These are phyloP conservation scores for Caenorhabditis sp. DNA, from an alignment of 2,888 invertebrate species.

Conservation along the genomic window DNA sequence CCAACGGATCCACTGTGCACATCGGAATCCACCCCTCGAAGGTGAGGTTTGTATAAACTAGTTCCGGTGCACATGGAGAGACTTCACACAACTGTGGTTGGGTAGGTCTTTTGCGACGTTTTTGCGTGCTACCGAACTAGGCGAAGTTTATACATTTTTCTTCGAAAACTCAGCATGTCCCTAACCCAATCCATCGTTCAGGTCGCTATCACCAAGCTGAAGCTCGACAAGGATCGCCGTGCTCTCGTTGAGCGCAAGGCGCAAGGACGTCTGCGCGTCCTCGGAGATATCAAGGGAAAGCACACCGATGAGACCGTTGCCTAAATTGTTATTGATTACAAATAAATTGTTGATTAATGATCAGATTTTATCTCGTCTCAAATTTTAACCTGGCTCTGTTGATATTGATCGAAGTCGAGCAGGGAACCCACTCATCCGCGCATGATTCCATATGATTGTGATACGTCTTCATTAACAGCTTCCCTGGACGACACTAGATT, in stretches of 20 bases:
- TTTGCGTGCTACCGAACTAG: conserved; percentile 32
- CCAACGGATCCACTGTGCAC: conserved; percentile 97
- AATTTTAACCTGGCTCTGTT: too few species aligned
- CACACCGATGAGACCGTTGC: conserved; percentile 82
- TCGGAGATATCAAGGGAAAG: conserved; percentile 88
- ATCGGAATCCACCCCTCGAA: conserved; percentile 99
- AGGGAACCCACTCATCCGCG: too few species aligned
- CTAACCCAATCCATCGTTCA: conserved; percentile 84
- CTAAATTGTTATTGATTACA: conserved; percentile 69
- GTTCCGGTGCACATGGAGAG: conserved; percentile 71
- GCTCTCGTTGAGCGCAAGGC: conserved; percentile 96
- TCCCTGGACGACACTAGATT: too few species aligned
- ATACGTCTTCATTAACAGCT: too few species aligned
- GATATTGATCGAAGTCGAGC: too few species aligned
- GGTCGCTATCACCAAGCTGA: conserved; percentile 90
- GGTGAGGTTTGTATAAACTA: conserved; percentile 86
- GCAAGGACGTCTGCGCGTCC: conserved; percentile 90
- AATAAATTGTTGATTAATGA: conserved; percentile 71
- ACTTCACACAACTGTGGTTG: conserved; percentile 53
- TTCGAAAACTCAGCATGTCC: background rate
- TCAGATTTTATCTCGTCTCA: too few species aligned
- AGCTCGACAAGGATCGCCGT: conserved; percentile 91
- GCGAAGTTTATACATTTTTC: conserved; percentile 7
- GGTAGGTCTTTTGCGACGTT: conserved; percentile 37
- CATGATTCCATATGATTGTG: too few species aligned